Evolutionary conservation across 2,888 invertebrate genomes (phyloP).

Genomic region (Melanophora roralis): DNA sequence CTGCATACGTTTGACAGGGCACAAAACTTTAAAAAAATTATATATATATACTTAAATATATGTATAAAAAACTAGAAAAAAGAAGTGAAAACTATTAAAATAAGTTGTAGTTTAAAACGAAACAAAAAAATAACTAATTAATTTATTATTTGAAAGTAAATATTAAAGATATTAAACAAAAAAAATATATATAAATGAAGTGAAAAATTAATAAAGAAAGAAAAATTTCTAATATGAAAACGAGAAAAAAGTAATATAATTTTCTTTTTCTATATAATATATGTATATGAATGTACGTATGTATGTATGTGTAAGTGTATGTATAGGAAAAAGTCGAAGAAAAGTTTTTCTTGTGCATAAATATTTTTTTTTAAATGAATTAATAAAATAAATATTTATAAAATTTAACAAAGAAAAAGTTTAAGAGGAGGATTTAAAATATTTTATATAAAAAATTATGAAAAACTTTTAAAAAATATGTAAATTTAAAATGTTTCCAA

Average conservation of each 20-base stretch:
- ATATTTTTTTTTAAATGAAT: conserved; percentile 42
- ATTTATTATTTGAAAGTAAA: conserved; percentile 39
- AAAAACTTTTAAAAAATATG: conserved; percentile 15
- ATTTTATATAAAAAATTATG: conserved; percentile 21
- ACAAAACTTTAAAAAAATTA: conserved; percentile 52
- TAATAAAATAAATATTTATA: conserved; percentile 22
- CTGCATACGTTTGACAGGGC: conserved; percentile 61
- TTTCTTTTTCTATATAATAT: conserved; percentile 48
- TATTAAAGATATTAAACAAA: conserved; percentile 32
- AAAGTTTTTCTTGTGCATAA: conserved; percentile 56
- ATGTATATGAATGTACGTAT: conserved; percentile 36
- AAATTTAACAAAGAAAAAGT: background rate
- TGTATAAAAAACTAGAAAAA: conserved; percentile 50
- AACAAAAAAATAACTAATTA: conserved; percentile 44
- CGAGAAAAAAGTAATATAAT: conserved; percentile 62
- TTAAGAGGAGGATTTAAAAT: background rate
- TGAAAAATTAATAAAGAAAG: conserved; percentile 50
- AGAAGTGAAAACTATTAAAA: conserved; percentile 52
- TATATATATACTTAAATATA: conserved; percentile 42
- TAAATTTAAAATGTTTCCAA: conserved; percentile 5
- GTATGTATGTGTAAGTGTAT: conserved; percentile 16
- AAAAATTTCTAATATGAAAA: conserved; percentile 60
- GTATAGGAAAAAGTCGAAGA: conserved; percentile 53
- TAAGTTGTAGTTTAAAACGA: conserved; percentile 58
- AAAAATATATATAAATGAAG: no score